These are phyloP conservation scores for Matsumyia berberina DNA, from an alignment of 2,888 invertebrate species.

Conservation along the genomic window DNA sequence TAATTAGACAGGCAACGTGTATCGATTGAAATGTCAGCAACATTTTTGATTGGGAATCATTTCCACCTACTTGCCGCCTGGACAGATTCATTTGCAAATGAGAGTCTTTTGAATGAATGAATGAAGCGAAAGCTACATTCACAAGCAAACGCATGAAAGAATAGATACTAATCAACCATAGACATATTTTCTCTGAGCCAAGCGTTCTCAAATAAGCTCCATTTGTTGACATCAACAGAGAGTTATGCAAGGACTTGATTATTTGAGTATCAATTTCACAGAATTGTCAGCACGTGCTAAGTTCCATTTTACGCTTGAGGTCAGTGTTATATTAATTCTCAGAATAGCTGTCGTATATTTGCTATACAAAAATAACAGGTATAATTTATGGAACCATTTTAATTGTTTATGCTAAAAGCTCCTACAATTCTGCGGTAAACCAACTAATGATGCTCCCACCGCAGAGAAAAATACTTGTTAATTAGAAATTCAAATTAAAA, in stretches of 20 bases:
- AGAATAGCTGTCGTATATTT: too few species aligned
- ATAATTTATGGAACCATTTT: background rate
- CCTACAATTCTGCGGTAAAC: constrained; percentile 26
- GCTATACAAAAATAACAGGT: too few species aligned
- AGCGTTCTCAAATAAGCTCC: background rate
- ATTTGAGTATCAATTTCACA: constrained; percentile 1
- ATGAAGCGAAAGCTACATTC: constrained; percentile 20
- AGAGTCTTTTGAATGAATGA: constrained; percentile 21
- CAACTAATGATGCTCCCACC: constrained; percentile 21
- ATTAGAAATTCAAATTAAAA: constrained; percentile 66
- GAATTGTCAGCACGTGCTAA: constrained; percentile 1
- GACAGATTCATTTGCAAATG: constrained; percentile 51
- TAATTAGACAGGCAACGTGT: constrained; percentile 52
- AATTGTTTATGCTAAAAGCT: constrained; percentile 6
- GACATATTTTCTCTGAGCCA: background rate
- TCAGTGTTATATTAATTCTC: too few species aligned
- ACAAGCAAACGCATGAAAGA: constrained; percentile 27
- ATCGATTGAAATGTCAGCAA: constrained; percentile 59
- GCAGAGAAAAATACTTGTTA: constrained; percentile 43
- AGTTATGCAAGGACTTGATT: background rate
- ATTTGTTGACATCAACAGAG: background rate
- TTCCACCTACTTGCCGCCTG: constrained; percentile 31
- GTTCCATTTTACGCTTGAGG: too few species aligned
- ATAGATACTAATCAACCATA: constrained; percentile 40
- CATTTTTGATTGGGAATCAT: constrained; percentile 52